Conservation (phyloP, 2,113 vertebrate species). For the Prietella phreatophila region DNA sequence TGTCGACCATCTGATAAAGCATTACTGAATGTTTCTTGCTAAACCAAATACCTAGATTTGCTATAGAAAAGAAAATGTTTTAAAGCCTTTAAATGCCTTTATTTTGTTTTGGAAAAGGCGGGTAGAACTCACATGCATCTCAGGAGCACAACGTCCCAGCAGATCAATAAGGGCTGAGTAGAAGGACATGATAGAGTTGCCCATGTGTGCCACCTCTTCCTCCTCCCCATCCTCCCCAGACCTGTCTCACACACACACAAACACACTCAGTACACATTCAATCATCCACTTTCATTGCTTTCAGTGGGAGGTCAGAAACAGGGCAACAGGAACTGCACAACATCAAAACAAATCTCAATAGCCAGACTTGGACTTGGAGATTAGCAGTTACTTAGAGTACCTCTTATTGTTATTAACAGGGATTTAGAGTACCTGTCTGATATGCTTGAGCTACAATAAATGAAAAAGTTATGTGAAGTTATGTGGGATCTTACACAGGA, state of each 20-base stretch:
- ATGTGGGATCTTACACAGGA: conserved; percentile 55
- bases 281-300: background rate
- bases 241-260: conserved; percentile 65
- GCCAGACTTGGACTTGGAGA: background rate
- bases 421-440: background rate
- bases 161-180: conserved; percentile 96
- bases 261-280: background rate
- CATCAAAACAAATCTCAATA: background rate
- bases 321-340: background rate
- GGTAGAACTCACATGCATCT: conserved; percentile 86
- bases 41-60: background rate
- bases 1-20: background rate
- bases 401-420: background rate
- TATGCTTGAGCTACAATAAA: background rate
- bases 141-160: conserved; percentile 94
- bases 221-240: conserved; percentile 75
- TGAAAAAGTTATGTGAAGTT: background rate
- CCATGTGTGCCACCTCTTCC: conserved; percentile 89
- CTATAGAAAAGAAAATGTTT: background rate
- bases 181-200: conserved; percentile 98
- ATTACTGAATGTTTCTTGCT: background rate
- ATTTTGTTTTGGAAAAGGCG: conserved; percentile 3
- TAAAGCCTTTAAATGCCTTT: background rate
- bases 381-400: background rate
- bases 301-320: conserved; percentile 5